phyloP scores from a whole-genome alignment of 2,888 invertebrate species.

The Acrobasis suavella region DNA sequence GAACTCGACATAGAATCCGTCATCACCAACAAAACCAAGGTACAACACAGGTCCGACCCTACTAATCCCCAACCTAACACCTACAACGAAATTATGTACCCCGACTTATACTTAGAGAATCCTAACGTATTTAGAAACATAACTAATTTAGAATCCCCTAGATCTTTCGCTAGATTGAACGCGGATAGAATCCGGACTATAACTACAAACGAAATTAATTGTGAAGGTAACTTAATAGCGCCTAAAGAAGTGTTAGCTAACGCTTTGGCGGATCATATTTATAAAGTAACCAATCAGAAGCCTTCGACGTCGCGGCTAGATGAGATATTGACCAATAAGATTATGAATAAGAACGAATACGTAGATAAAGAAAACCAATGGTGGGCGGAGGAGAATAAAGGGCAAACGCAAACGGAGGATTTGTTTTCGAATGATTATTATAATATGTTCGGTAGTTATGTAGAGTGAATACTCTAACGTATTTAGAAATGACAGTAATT shows the following conservation, averaged over 20 bases:
- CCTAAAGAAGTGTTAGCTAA: constrained; percentile 74
- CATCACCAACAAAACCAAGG: constrained; percentile 73
- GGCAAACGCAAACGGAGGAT: constrained; percentile 57
- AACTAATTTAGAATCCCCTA: constrained; percentile 67
- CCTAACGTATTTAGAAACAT: constrained; percentile 58
- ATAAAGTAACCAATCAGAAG: constrained; percentile 80
- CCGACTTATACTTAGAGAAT: constrained; percentile 34
- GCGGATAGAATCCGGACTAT: constrained; percentile 73
- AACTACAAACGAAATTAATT: constrained; percentile 57
- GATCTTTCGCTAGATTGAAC: constrained; percentile 69
- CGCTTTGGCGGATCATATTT: constrained; percentile 74
- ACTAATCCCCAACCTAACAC: constrained; percentile 71
- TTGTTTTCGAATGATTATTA: constrained; percentile 65
- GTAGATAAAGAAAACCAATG: constrained; percentile 67
- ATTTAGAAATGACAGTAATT: constrained; percentile 67
- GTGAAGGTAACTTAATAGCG: constrained; percentile 66
- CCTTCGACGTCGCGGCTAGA: constrained; percentile 74
- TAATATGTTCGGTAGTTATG: constrained; percentile 51
- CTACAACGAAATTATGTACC: constrained; percentile 31
- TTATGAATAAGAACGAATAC: constrained; percentile 49
- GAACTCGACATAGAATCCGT: constrained; percentile 66
- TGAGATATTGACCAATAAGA: constrained; percentile 75
- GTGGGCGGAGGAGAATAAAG: constrained; percentile 63
- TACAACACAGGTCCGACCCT: constrained; percentile 80
- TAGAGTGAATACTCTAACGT: constrained; percentile 32